A percentile compares a stretch with the other conserved stretches of the same genome.
phyloP scores from a whole-genome alignment of 2,888 invertebrate genomes.

The Stomorhina lunata region DNA sequence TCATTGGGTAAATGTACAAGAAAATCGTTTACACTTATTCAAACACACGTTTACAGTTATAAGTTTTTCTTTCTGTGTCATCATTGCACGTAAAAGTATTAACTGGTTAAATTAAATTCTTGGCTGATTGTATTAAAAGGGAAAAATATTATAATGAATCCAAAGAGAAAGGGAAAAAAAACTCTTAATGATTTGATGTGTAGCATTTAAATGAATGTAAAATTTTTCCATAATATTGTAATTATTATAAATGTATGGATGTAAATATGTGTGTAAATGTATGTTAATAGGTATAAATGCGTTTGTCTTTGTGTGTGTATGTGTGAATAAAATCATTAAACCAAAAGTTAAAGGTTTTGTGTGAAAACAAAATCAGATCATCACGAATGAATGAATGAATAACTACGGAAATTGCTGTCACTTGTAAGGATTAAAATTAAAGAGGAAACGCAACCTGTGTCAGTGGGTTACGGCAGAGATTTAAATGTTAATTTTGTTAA shows the following conservation, averaged over 20 bases:
- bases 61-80: neutral
- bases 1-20: conserved; percentile 22
- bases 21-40: neutral
- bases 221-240: neutral
- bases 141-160: conserved; percentile 13
- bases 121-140: neutral
- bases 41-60: neutral
- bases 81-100: neutral
- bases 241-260: neutral
- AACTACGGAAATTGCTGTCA: conserved; percentile 33
- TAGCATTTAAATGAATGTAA: neutral
- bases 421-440: conserved; percentile 16
- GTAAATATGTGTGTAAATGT: neutral
- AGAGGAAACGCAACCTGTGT: neutral
- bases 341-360: conserved; percentile 26
- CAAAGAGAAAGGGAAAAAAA: conserved; percentile 13
- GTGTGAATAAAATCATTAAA: conserved; percentile 24
- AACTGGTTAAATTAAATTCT: conserved; percentile 11
- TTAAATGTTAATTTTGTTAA: neutral
- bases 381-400: neutral
- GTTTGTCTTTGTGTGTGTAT: neutral
- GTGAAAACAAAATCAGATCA: neutral
- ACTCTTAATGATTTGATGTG: conserved; percentile 40
- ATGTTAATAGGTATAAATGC: neutral
- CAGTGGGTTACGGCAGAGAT: neutral